Evolutionary conservation across 2,797 vertebrate genomes (phyloP), one percentile per base, ranked within the genome.

Genomic region (Mus minutoides): DNA sequence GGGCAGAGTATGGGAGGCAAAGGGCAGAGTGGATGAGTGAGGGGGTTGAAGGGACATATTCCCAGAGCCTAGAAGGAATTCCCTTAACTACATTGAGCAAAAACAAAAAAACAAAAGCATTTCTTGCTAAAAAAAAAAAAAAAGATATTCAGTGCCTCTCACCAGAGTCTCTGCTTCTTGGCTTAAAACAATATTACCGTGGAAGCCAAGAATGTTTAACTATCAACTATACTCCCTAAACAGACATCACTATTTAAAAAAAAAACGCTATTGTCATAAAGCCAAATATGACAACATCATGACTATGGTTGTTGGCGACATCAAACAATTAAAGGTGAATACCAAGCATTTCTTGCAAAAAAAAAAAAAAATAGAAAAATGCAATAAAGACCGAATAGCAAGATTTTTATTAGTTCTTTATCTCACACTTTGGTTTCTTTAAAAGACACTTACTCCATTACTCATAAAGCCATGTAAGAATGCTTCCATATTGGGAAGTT

Each of bases 21-120:
- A 29, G 1, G 14, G 19, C 5, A 31, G n/a, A 54, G 43, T 1
- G 1, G 14, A 46, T 56, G 16, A 52, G 0, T 0, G 4, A 49
- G 54, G 58, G 11, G 26, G 40, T 3, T 24, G 46, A 71, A 3
- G 58, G 9, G 75, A 8, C 5, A 37, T 3, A 34, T 52, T 31
- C 88, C 17, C 16, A 77, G 52, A 90, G 76, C 43, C 17, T 75
- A 22, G 46, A 17, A 92, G n/a, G 73, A 46, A 77, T 86, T 88
- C 90, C 58, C 80, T 90, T n/a, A 85, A 76, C 26, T 69, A 52
- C 6, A 64, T 29, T 60, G 34, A 46, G 21, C 2, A 69, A 56
- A 40, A 62, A 22, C 10, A 0, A 26, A 43, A 43, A 79, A 31
- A 85, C 40, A 79, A 79, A 37, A 1, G 17, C 46, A 22, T 29